phyloP scores from a whole-genome alignment of 2,113 vertebrate genomes.

The Martes martes region DNA sequence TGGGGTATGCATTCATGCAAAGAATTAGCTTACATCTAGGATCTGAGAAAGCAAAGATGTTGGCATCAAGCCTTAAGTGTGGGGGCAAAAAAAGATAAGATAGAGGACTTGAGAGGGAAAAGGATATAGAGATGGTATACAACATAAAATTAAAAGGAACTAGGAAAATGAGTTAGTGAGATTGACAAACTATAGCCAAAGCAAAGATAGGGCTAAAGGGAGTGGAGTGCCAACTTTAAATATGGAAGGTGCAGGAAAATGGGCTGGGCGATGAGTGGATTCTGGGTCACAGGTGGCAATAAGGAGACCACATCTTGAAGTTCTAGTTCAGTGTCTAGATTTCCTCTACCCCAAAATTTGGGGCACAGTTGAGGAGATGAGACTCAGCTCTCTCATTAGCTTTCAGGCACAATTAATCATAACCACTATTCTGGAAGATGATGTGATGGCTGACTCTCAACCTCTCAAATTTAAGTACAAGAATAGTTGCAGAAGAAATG shows the following conservation, averaged over 20 bases:
- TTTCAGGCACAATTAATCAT: not conserved
- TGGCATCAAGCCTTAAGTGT: not conserved
- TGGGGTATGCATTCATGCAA: not conserved
- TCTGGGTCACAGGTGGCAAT: not conserved
- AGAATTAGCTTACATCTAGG: not conserved
- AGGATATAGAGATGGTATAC: not conserved
- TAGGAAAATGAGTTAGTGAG: no score
- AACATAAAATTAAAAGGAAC: not conserved
- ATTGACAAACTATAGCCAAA: accelerated
- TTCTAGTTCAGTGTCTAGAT: not conserved
- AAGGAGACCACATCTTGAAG: not conserved
- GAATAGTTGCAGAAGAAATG: not conserved
- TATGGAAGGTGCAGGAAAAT: not conserved
- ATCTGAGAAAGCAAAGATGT: not conserved
- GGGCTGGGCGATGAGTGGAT: no score
- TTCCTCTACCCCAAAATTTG: not conserved
- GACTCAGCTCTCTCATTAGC: not conserved
- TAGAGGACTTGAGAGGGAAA: not conserved
- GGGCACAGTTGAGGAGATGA: not conserved
- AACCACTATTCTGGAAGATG: not conserved
- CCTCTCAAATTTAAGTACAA: not conserved
- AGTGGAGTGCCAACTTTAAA: not conserved
- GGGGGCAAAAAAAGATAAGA: not conserved
- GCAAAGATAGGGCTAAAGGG: accelerated
- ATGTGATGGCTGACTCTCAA: not conserved